phyloP scores from a whole-genome alignment of 1,140 invertebrate species.

The Drosophila rufa region DNA sequence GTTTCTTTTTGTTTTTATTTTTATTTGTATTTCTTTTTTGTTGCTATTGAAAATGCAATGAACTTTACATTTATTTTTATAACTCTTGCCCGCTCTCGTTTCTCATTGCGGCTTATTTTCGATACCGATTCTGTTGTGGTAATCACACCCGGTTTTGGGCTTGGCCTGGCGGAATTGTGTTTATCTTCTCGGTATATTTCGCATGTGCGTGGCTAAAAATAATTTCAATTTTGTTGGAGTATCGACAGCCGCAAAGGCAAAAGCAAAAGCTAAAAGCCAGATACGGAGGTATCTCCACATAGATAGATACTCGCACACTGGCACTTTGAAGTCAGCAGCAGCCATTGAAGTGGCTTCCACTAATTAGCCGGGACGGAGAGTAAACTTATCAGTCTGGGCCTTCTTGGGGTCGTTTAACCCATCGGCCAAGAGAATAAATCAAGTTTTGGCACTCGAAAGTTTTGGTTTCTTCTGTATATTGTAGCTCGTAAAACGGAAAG shows the following conservation, averaged over 20 bases:
- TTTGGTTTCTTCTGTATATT: constrained; percentile 11
- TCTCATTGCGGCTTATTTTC: background rate
- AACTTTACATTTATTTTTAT: constrained; percentile 58
- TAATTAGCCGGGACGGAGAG: constrained; percentile 45
- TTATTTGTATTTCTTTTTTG: background rate
- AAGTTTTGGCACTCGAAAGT: constrained; percentile 48
- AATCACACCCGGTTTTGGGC: constrained; percentile 49
- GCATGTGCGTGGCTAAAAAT: constrained; percentile 56
- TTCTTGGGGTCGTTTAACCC: constrained; percentile 43
- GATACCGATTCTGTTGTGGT: constrained; percentile 29
- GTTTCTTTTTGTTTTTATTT: constrained; percentile 8
- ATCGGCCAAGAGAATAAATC: constrained; percentile 39
- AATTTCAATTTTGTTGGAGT: constrained; percentile 35
- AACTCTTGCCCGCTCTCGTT: constrained; percentile 19
- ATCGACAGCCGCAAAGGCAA: constrained; percentile 37
- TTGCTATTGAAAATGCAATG: constrained; percentile 45
- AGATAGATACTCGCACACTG: background rate
- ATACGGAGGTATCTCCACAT: constrained; percentile 17
- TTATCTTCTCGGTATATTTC: constrained; percentile 45
- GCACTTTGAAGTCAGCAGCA: constrained; percentile 39
- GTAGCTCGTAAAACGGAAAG: constrained; percentile 45
- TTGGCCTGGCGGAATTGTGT: constrained; percentile 45
- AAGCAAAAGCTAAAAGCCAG: constrained; percentile 33
- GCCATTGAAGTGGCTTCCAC: constrained; percentile 37
- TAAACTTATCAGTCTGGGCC: constrained; percentile 34